Conservation (phyloP, 2,797 vertebrate genomes). For the Phataginus tetradactyla region DNA sequence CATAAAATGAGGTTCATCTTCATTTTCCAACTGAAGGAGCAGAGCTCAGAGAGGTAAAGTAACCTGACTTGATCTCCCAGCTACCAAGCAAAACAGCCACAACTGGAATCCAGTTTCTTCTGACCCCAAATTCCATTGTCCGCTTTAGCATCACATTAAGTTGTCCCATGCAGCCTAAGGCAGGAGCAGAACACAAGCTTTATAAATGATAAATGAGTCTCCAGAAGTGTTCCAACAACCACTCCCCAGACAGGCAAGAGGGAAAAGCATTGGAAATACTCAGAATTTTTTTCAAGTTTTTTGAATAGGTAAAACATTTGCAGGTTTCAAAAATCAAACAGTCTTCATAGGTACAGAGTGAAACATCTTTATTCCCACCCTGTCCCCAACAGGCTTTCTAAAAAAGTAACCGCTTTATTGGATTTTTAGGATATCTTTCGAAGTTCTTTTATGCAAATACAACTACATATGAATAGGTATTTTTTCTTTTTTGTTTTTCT, state of each 20-base stretch:
- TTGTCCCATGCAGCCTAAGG: not conserved
- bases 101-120: not conserved
- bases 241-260: not conserved
- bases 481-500: not conserved
- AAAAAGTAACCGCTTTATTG: not conserved
- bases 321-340: slow-evolving; percentile 12
- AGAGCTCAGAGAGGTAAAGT: not conserved
- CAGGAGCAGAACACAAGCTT: not conserved
- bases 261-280: not conserved
- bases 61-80: not conserved
- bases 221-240: not conserved
- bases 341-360: not conserved
- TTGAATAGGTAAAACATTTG: slow-evolving; percentile 19
- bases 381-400: not conserved
- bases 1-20: not conserved
- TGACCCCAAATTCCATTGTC: not conserved
- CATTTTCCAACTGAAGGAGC: not conserved
- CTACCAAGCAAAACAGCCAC: not conserved
- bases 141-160: not conserved
- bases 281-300: not conserved
- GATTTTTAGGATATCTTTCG: not conserved
- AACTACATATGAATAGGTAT: not conserved
- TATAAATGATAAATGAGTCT: slow-evolving; percentile 2
- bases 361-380: not conserved
- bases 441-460: slow-evolving; percentile 1